Evolutionary conservation across 35 echinoderm and acorn worm species (phyloP).

Genomic region (Lytechinus pictus): DNA sequence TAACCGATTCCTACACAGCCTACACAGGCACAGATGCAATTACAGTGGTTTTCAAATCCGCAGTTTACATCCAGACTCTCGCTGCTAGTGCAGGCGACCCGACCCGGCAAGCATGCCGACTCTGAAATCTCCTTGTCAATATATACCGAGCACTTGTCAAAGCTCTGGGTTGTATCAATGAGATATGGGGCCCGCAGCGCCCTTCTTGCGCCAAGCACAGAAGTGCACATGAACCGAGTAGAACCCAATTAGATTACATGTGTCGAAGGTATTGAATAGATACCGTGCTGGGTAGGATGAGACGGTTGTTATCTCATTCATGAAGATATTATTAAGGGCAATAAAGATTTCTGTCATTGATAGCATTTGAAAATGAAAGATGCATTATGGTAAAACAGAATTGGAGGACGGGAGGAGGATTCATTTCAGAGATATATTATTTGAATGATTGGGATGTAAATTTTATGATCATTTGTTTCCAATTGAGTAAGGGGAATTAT

Average conservation of each 20-base stretch:
- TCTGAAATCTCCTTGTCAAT: slow-evolving; percentile 1
- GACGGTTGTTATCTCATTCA: not conserved
- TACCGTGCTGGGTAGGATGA: not conserved
- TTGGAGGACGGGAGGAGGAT: not conserved
- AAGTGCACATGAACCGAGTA: slow-evolving; percentile 23
- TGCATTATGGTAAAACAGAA: not conserved
- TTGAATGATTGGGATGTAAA: not conserved
- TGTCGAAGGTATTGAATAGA: not conserved
- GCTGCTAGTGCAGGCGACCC: not conserved
- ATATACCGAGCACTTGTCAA: not conserved
- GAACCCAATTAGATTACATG: not conserved
- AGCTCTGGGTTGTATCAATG: not conserved
- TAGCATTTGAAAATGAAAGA: not conserved
- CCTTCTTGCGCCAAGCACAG: not conserved
- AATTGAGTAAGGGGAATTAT: not conserved
- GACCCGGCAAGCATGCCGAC: not conserved
- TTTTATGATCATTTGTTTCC: not conserved
- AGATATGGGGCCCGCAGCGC: not conserved
- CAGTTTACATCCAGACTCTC: not conserved
- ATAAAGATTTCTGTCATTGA: slow-evolving; percentile 6
- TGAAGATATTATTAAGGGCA: not conserved
- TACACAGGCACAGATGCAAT: not conserved
- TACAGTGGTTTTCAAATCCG: not conserved
- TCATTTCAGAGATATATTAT: not conserved
- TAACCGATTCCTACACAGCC: not conserved